Evolutionary conservation across 2,797 vertebrate species (phyloP).

Genomic region (Danio aesculapii): DNA sequence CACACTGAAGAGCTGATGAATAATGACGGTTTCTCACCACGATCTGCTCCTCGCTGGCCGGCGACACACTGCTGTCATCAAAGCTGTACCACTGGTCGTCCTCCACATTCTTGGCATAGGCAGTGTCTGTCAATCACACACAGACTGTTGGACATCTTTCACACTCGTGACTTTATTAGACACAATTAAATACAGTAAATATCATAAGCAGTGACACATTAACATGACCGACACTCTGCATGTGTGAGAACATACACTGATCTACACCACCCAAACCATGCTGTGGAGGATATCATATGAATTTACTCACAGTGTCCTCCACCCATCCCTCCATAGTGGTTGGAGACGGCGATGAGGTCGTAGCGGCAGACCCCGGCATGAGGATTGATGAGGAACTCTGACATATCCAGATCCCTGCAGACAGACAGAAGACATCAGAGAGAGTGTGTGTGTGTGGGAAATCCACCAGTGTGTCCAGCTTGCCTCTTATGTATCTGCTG

Average conservation of each 20-base stretch:
- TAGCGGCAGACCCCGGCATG: conserved; percentile 94
- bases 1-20: too few species aligned
- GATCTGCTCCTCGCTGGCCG: conserved; percentile 94
- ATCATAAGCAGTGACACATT: too few species aligned
- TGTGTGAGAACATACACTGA: too few species aligned
- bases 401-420: conserved; percentile 96
- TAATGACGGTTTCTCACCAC: conserved; percentile 83
- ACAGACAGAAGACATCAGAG: too few species aligned
- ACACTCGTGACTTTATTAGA: too few species aligned
- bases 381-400: conserved; percentile 98
- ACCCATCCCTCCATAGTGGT: conserved; percentile 99
- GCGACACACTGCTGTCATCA: conserved; percentile 96
- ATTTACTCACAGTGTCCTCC: conserved; percentile 95
- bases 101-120: conserved; percentile 96
- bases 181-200: too few species aligned
- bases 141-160: not conserved
- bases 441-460: too few species aligned
- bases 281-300: too few species aligned
- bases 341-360: conserved; percentile 97
- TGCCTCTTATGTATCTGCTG: too few species aligned
- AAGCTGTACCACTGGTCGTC: conserved; percentile 98
- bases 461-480: too few species aligned
- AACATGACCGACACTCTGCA: too few species aligned
- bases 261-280: too few species aligned
- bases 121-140: conserved; percentile 85